These are phyloP conservation scores for Onychostruthus taczanowskii DNA, from an alignment of 2,113 vertebrate genomes.

Conservation along the genomic window DNA sequence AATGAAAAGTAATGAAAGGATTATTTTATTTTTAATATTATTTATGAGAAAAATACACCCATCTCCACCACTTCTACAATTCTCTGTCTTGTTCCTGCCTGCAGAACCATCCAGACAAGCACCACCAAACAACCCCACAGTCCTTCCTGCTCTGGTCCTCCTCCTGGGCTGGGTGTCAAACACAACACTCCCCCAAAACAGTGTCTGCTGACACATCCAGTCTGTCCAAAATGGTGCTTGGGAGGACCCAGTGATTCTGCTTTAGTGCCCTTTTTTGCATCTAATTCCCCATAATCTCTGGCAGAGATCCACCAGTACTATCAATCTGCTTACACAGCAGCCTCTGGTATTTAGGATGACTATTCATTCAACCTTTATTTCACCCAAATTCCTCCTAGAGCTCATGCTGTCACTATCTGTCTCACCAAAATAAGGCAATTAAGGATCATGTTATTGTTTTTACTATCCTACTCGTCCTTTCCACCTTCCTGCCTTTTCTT, in stretches of 20 bases:
- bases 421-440: background rate
- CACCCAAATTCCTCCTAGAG: background rate
- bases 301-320: background rate
- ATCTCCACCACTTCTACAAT: rapidly evolving
- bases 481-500: background rate
- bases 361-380: background rate
- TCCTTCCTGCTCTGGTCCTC: background rate
- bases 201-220: background rate
- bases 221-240: background rate
- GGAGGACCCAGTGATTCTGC: background rate
- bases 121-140: background rate
- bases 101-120: background rate
- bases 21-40: background rate
- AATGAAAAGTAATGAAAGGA: rapidly evolving
- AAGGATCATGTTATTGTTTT: background rate
- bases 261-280: background rate
- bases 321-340: background rate
- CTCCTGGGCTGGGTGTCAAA: background rate
- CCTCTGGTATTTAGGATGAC: background rate
- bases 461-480: background rate
- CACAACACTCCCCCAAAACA: rapidly evolving
- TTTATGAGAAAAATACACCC: background rate
- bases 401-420: background rate
- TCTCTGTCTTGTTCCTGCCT: background rate
- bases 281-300: background rate